Percentiles rank a stretch among this genome's conserved stretches.
Evolutionary conservation across 2,113 vertebrate species (phyloP).

Genomic region (Excalfactoria chinensis): DNA sequence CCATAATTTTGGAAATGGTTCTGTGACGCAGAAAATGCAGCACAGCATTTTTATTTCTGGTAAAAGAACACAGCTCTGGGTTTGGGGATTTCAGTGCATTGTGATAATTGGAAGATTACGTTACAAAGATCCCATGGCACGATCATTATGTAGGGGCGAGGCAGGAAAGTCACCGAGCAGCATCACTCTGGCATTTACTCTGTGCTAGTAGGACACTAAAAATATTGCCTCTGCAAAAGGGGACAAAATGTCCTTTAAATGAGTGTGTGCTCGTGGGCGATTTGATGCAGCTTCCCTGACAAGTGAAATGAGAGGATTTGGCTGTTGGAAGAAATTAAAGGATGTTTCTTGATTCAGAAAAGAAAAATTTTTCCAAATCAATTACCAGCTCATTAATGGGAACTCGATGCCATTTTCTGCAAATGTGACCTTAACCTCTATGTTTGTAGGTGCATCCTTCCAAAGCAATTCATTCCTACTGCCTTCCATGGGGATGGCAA

Average conservation of each 20-base stretch:
- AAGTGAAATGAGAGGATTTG: constrained; percentile 66
- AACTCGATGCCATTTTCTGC: constrained; percentile 31
- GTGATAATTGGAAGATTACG: not conserved
- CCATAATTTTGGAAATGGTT: constrained; percentile 13
- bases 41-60: not conserved
- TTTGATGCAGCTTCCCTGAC: constrained; percentile 66
- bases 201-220: constrained; percentile 67
- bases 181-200: constrained; percentile 61
- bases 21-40: not conserved
- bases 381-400: constrained; percentile 37
- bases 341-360: constrained; percentile 63
- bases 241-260: constrained; percentile 74
- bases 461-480: constrained; percentile 11
- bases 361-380: constrained; percentile 43
- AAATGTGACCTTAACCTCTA: constrained; percentile 27
- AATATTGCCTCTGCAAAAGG: constrained; percentile 68
- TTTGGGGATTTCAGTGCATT: not conserved
- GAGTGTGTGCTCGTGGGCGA: constrained; percentile 53
- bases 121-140: constrained; percentile 17
- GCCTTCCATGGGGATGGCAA: not conserved
- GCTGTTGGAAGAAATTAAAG: constrained; percentile 54
- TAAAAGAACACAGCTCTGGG: not conserved
- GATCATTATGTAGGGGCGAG: constrained; percentile 36
- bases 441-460: not conserved
- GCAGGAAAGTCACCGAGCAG: constrained; percentile 50